These are phyloP conservation scores for Myxocyprinus asiaticus DNA, from an alignment of 2,113 vertebrate species.

Conservation along the genomic window DNA sequence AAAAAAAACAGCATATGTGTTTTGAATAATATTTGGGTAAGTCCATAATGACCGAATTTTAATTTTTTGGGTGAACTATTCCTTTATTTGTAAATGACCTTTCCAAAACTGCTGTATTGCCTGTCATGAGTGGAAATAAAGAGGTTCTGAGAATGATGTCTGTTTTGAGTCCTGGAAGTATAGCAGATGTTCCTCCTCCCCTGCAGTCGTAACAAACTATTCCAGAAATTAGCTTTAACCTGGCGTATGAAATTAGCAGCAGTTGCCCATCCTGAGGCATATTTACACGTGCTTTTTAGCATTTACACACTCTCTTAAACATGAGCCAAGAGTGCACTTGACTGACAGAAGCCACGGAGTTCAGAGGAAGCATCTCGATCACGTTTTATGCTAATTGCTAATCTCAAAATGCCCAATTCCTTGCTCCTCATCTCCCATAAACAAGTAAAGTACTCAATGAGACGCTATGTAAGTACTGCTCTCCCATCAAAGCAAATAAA, in stretches of 20 bases:
- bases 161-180: conserved; percentile 67
- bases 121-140: not conserved
- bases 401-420: not conserved
- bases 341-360: not conserved
- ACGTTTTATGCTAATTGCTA: conserved; percentile 15
- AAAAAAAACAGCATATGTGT: too few species aligned
- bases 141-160: conserved; percentile 49
- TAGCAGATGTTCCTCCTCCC: conserved; percentile 75
- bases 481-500: conserved; percentile 29
- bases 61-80: too few species aligned
- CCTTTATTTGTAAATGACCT: too few species aligned
- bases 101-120: too few species aligned
- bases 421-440: not conserved
- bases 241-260: conserved; percentile 71
- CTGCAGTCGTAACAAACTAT: conserved; percentile 70
- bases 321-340: conserved; percentile 38
- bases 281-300: conserved; percentile 63
- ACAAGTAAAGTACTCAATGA: not conserved
- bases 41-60: too few species aligned
- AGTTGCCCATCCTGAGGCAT: conserved; percentile 66
- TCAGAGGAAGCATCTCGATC: conserved; percentile 5
- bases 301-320: conserved; percentile 44
- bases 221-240: conserved; percentile 72
- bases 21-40: too few species aligned
- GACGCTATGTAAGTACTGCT: not conserved